Conservation (phyloP, 2,888 invertebrate genomes). For the Strigamia transsilvanica region DNA sequence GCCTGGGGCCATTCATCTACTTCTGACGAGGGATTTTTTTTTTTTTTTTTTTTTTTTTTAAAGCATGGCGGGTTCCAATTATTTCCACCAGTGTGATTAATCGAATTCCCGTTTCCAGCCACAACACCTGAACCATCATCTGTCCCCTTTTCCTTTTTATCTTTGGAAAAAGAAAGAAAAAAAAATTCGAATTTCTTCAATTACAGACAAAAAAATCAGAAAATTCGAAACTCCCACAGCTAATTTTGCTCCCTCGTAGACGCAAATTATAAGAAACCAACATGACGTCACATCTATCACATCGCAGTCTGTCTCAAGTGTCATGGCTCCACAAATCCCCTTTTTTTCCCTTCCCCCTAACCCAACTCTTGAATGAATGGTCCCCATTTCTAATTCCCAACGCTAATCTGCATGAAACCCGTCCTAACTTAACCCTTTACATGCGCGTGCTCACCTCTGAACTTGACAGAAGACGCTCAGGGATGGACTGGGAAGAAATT, state of each 20-base stretch:
- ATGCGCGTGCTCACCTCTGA: slow-evolving; percentile 11
- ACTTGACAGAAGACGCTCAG: too few relatives aligned
- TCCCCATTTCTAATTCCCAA: neutral
- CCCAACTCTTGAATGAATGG: slow-evolving; percentile 15
- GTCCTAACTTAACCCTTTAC: neutral
- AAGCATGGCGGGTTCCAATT: slow-evolving; percentile 47
- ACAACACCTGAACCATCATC: slow-evolving; percentile 40
- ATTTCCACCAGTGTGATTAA: slow-evolving; percentile 52
- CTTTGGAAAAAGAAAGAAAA: neutral
- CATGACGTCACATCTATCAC: slow-evolving; percentile 6
- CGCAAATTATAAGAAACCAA: neutral
- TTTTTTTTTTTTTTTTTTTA: slow-evolving; percentile 18
- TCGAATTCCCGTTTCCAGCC: slow-evolving; percentile 49
- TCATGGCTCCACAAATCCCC: neutral
- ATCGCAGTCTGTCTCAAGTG: neutral
- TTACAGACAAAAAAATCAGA: neutral
- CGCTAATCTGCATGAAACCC: neutral
- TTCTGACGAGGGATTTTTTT: slow-evolving; percentile 42
- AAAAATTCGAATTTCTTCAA: neutral
- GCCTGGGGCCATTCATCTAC: slow-evolving; percentile 49
- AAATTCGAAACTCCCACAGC: neutral
- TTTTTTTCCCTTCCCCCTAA: neutral
- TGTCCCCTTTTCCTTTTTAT: slow-evolving; percentile 1
- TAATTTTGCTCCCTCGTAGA: neutral
- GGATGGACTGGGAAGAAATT: too few relatives aligned